Evolutionary conservation across 2,888 invertebrate species (phyloP).

Genomic region (Xylophagus ater): DNA sequence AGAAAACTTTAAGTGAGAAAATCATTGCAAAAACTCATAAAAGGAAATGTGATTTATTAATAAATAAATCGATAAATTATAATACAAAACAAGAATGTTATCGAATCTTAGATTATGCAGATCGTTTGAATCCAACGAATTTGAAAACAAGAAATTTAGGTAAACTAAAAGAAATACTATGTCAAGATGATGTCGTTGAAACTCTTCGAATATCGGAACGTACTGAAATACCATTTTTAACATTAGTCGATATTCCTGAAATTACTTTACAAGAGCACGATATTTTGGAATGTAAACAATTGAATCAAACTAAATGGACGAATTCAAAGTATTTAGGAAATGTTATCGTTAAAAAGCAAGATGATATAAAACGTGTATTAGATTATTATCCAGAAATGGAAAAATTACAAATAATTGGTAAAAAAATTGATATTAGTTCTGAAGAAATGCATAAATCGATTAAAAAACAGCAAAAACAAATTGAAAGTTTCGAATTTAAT

Average conservation of each 20-base stretch:
- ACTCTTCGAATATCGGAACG: slow-evolving; percentile 9
- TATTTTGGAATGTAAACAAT: neutral
- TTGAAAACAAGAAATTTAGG: neutral
- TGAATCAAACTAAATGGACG: slow-evolving; percentile 8
- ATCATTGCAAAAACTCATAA: slow-evolving; percentile 11
- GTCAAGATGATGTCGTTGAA: slow-evolving; percentile 1
- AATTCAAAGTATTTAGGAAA: slow-evolving; percentile 11
- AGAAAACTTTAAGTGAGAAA: slow-evolving; percentile 3
- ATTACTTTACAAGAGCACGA: slow-evolving; percentile 8
- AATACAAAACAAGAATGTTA: slow-evolving; percentile 7
- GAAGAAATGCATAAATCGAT: neutral
- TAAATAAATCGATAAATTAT: slow-evolving; percentile 9
- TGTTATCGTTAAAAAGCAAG: neutral
- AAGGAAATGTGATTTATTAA: neutral
- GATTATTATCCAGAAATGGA: slow-evolving; percentile 8
- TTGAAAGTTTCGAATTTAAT: slow-evolving; percentile 1
- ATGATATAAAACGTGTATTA: slow-evolving; percentile 4
- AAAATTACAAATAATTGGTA: slow-evolving; percentile 2
- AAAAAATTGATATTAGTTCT: neutral
- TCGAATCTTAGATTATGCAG: slow-evolving; percentile 10
- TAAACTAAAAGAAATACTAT: slow-evolving; percentile 1
- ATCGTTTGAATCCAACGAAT: slow-evolving; percentile 6
- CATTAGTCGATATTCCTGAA: slow-evolving; percentile 7
- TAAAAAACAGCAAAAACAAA: neutral
- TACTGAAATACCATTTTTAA: slow-evolving; percentile 1